Evolutionary conservation across 1,140 invertebrate species (phyloP).

Genomic region (Pachypeltis micranthus): DNA sequence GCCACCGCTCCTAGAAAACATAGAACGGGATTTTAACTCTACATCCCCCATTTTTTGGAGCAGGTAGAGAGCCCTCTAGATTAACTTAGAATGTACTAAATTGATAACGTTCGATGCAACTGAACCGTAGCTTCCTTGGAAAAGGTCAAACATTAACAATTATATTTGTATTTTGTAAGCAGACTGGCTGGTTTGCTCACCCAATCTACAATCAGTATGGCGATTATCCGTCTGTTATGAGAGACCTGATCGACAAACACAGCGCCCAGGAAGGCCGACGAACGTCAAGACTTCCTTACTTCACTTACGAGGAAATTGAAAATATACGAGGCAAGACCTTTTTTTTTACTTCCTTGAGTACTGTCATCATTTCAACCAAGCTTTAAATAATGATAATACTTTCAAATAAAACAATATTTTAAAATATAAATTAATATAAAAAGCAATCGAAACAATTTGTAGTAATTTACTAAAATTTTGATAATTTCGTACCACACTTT

Average conservation of each 20-base stretch:
- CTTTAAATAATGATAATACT: too few species aligned
- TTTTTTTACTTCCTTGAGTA: too few species aligned
- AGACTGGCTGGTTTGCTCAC: conserved; percentile 45
- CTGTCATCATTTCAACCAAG: too few species aligned
- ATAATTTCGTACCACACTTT: too few species aligned
- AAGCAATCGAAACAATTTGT: too few species aligned
- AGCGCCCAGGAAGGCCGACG: conserved; percentile 39
- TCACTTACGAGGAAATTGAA: background rate
- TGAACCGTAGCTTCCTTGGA: background rate
- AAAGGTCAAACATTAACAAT: background rate
- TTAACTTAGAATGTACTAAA: background rate
- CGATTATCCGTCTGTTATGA: conserved; percentile 49
- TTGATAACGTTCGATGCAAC: background rate
- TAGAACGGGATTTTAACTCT: background rate
- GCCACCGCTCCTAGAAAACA: too few species aligned
- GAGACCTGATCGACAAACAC: conserved; percentile 39
- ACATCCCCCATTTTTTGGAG: background rate
- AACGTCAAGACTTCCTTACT: background rate
- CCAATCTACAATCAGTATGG: conserved; percentile 44
- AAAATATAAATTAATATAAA: too few species aligned
- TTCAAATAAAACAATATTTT: too few species aligned
- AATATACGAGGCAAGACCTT: background rate
- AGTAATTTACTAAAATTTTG: too few species aligned
- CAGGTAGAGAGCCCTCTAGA: too few species aligned
- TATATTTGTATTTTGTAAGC: conserved; percentile 26